These are phyloP conservation scores for Hypocryptadius cinnamomeus DNA, from an alignment of 2,113 vertebrate genomes.

Conservation along the genomic window DNA sequence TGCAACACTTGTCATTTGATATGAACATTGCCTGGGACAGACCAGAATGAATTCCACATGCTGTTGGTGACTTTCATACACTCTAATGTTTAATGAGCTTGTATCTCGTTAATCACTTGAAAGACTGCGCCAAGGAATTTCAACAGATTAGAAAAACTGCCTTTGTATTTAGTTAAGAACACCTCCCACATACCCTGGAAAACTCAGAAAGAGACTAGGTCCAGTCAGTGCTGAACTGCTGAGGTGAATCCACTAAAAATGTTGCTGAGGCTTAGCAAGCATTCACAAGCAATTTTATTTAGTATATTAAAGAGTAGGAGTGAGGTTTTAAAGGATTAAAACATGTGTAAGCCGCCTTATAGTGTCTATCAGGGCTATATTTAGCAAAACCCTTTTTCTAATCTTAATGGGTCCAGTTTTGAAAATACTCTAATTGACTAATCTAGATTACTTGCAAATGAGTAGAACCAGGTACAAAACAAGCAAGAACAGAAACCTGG, in stretches of 20 bases:
- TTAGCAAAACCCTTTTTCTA: slow-evolving; percentile 21
- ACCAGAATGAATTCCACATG: not conserved
- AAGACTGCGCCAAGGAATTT: not conserved
- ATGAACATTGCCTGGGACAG: not conserved
- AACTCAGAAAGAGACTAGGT: not conserved
- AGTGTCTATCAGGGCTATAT: not conserved
- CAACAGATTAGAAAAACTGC: not conserved
- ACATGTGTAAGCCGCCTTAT: not conserved
- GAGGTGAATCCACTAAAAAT: not conserved
- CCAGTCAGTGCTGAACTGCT: not conserved
- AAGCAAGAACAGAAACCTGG: not conserved
- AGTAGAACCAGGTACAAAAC: not conserved
- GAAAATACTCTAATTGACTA: not conserved
- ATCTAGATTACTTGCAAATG: slow-evolving; percentile 15
- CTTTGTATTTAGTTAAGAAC: not conserved
- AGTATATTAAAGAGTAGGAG: not conserved
- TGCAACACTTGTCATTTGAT: not conserved
- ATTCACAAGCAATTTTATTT: not conserved
- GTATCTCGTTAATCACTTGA: not conserved
- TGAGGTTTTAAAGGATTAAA: slow-evolving; percentile 39
- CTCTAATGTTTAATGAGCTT: not conserved
- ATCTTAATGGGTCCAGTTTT: not conserved
- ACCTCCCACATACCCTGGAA: not conserved
- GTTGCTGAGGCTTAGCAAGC: not conserved
- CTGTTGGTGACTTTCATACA: not conserved